Base-by-base conservation (phyloP, 2,797 vertebrate species). In the Emys orbicularis region DNA sequence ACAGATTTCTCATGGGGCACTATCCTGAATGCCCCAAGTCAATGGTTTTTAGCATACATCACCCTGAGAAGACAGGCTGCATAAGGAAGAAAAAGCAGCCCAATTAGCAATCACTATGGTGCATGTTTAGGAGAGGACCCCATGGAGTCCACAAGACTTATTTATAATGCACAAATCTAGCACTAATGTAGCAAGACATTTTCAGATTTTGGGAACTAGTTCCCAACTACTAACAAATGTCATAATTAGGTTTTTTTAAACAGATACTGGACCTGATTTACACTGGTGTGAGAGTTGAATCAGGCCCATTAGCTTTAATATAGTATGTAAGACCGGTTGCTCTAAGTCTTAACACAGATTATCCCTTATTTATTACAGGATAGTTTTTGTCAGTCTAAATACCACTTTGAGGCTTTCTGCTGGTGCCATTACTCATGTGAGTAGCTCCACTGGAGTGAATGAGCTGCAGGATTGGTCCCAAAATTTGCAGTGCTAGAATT, bases 401-500 rank as follows among this genome's bases (percentile, higher is more conserved):
- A 93, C 89, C 91, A 92, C 81, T 83, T 47, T 0, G 1, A 90
- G 31, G 80, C 83, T 91, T 92, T 77, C 65, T 34, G 57, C 76
- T 84, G 65, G 44, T n/a, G 53, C 23, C n/a, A 41, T 18, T 8
- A 1, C 77, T 93, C 88, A 56, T 34, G n/a, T 23, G 83, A 86
- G 77, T 53, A 79, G 50, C 65, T 54, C 61, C 76, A 81, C 83
- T 56, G 84, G 90, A 54, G 50, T 88, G 79, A 92, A 72, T 54
- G 81, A 92, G 59, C 52, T 92, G 53, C 53, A 86, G 90, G 86
- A 94, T 44, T 83, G 34, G 54, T 81, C 86, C 91, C 87, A 84
- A 95, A 92, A 95, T 96, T 96, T 9, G 1, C 89, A 97, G 90
- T 96, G 91, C 81, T 95, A 86, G 90, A 96, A 97, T 97, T 97